Evolutionary conservation across 2,113 vertebrate genomes (phyloP).

Genomic region (Cervus canadensis): DNA sequence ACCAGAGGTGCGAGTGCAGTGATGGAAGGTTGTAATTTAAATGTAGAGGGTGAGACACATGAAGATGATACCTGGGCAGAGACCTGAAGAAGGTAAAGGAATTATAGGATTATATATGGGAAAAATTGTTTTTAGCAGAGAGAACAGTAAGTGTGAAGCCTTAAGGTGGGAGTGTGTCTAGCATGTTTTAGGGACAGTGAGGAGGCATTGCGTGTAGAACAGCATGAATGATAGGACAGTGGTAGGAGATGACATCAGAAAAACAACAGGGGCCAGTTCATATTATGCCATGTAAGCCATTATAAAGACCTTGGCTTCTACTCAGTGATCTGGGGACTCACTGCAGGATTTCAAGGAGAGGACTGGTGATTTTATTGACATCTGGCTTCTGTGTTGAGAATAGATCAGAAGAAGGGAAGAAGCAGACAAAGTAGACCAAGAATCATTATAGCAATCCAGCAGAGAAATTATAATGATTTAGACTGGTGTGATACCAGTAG

Average conservation of each 20-base stretch:
- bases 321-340: background rate
- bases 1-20: background rate
- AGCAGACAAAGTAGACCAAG: background rate
- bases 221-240: background rate
- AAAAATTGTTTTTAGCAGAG: background rate
- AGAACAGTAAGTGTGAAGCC: background rate
- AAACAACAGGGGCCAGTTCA: background rate
- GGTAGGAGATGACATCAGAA: background rate
- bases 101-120: background rate
- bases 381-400: background rate
- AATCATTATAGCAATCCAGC: background rate
- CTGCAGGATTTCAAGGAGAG: background rate
- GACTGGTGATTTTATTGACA: constrained; percentile 7
- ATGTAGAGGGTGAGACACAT: background rate
- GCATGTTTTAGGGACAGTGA: background rate
- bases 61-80: background rate
- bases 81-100: background rate
- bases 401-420: background rate
- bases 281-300: background rate
- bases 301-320: background rate
- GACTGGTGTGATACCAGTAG: background rate
- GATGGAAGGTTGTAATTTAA: background rate
- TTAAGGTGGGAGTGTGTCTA: background rate
- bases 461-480: background rate
- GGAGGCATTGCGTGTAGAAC: background rate